Percentiles rank a stretch among this genome's conserved stretches.
These are phyloP conservation scores for Neostethus bicornis DNA, from an alignment of 2,797 vertebrate species.

Conservation along the genomic window DNA sequence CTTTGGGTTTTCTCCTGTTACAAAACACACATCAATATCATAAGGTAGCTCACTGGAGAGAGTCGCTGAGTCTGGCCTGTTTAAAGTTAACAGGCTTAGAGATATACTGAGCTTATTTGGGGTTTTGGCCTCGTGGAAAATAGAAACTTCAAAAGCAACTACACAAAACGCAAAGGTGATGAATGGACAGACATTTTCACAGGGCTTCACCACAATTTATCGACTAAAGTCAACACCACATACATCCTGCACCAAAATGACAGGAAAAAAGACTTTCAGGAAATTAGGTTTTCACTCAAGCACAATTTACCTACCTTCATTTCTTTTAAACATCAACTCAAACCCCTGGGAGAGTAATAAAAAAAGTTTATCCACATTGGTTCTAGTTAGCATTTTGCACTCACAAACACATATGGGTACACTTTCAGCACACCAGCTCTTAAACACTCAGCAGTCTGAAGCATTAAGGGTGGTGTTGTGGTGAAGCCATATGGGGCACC, in stretches of 20 bases:
- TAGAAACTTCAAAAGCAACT: conserved; percentile 60
- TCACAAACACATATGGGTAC: conserved; percentile 39
- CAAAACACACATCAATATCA: conserved; percentile 42
- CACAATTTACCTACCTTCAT: conserved; percentile 47
- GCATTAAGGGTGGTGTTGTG: conserved; percentile 72
- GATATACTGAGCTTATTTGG: conserved; percentile 37
- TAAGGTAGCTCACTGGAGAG: conserved; percentile 41
- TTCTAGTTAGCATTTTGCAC: conserved; percentile 17
- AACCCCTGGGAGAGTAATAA: conserved; percentile 29
- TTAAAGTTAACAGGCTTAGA: conserved; percentile 43
- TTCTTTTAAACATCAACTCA: conserved; percentile 41
- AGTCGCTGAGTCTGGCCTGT: conserved; percentile 19
- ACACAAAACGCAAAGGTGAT: conserved; percentile 61
- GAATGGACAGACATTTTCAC: conserved; percentile 67
- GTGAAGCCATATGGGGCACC: conserved; percentile 73
- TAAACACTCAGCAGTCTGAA: conserved; percentile 63
- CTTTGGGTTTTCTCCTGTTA: conserved; percentile 51
- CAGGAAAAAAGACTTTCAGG: conserved; percentile 62
- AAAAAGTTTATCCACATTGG: conserved; percentile 23
- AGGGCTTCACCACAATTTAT: conserved; percentile 58
- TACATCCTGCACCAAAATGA: conserved; percentile 60
- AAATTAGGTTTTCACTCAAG: conserved; percentile 71
- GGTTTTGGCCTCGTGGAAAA: conserved; percentile 44
- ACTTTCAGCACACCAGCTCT: conserved; percentile 61
- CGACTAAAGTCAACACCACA: conserved; percentile 67